These are phyloP conservation scores for Microplitis manilae DNA, from an alignment of 2,888 invertebrate genomes.

Conservation along the genomic window DNA sequence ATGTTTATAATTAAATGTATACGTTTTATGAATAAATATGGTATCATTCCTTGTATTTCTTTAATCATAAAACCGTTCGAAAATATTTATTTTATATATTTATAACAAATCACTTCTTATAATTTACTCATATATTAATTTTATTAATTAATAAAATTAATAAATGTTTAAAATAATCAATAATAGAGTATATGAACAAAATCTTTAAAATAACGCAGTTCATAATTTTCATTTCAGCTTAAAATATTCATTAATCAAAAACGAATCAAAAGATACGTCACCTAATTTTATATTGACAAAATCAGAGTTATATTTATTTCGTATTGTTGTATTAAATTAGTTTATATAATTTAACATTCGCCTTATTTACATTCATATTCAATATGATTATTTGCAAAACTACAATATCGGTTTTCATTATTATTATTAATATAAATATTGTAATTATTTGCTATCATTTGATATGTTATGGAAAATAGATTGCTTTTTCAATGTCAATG, in stretches of 20 bases:
- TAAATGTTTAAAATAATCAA: background rate
- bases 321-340: background rate
- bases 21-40: constrained; percentile 34
- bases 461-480: constrained; percentile 49
- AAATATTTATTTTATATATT: constrained; percentile 4
- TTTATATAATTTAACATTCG: background rate
- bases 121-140: background rate
- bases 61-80: constrained; percentile 15
- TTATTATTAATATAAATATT: background rate
- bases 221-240: background rate
- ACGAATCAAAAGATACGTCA: background rate
- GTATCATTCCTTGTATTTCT: constrained; percentile 16
- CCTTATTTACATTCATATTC: background rate
- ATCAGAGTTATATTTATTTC: background rate
- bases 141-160: background rate
- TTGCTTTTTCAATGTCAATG: constrained; percentile 6
- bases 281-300: background rate
- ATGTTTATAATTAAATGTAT: constrained; percentile 28
- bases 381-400: constrained; percentile 1
- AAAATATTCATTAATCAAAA: constrained; percentile 6
- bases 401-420: constrained; percentile 1
- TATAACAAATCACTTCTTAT: too few relatives aligned
- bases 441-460: constrained; percentile 15
- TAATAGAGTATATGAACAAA: background rate
- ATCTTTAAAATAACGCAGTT: background rate